Evolutionary conservation across 2,797 vertebrate genomes (phyloP), one percentile per base, ranked within the genome.

Genomic region (Crypturellus tataupa): DNA sequence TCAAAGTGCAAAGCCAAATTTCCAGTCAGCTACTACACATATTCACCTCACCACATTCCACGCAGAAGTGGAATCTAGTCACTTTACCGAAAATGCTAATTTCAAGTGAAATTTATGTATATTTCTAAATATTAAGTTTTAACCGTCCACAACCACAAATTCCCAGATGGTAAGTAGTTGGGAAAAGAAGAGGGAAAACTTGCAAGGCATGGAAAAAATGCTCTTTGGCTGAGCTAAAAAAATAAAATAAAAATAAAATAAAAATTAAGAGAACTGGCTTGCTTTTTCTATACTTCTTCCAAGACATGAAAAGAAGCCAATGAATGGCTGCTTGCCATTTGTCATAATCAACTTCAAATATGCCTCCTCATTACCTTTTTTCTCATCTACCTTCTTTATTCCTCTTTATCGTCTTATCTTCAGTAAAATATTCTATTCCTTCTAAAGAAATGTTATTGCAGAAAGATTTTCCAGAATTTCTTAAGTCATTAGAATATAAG

Each of bases 81-180:
- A 93, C 44, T 91, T 60, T 44, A 89, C 64, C 3, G 0, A 96
- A 94, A 96, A 90, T 76, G 56, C 78, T 91, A 85, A 94, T 91
- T 93, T 83, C 37, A 39, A 80, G 53, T 73, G 72, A 94, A 91
- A 82, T 79, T 70, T 47, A 85, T 33, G 21, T 71, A 42, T 88
- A 87, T 84, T 93, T 95, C 93, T 79, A 95, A 88, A 96, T 91
- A 90, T 64, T 91, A 96, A 95, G 62, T 90, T 93, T 93, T 96
- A 90, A 95, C 77, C 60, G 53, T 96, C 92, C 78, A 46, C 58
- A 90, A 76, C 95, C 94, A 85, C 90, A 89, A 85, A 95, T 93
- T 92, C 93, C 87, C 87, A 89, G 71, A 89, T 83, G 94, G 69
- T 67, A 79, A 14, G 63, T 40, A 81, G 87, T 93, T 73, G 76